Conservation (phyloP, 1,140 invertebrate genomes). For the Solenopsis fugax region DNA sequence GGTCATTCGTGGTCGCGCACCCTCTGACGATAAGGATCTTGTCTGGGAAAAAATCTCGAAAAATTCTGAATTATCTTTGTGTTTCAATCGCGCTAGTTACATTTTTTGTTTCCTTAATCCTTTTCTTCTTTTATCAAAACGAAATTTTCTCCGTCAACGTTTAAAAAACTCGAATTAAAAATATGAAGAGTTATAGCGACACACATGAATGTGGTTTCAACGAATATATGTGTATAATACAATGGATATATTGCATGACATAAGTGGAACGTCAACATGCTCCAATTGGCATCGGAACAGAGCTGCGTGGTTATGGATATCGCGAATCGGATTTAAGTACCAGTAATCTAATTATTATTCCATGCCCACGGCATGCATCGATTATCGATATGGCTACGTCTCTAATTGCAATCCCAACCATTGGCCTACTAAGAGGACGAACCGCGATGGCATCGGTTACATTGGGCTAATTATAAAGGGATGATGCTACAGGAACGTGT, state of each 20-base stretch:
- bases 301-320: conserved; percentile 30
- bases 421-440: conserved; percentile 54
- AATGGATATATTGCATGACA: not conserved
- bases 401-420: conserved; percentile 63
- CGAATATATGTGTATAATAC: not conserved
- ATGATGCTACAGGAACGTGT: conserved; percentile 43
- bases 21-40: not conserved
- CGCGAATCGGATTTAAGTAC: conserved; percentile 62
- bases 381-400: conserved; percentile 51
- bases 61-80: conserved; percentile 4
- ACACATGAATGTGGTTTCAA: not conserved
- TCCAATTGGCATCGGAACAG: conserved; percentile 19
- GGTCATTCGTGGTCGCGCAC: not conserved
- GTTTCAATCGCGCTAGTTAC: not conserved
- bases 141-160: not conserved
- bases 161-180: not conserved
- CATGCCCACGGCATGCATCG: conserved; percentile 49
- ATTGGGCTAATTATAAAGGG: conserved; percentile 56
- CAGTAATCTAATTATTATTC: conserved; percentile 65
- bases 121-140: not conserved
- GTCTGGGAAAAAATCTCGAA: conserved; percentile 38
- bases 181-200: not conserved
- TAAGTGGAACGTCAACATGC: conserved; percentile 37
- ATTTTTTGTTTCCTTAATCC: not conserved
- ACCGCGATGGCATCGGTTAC: conserved; percentile 53